Evolutionary conservation across 2,888 invertebrate species (phyloP), one percentile per base, ranked within the genome.

Genomic region (Dryadula phaetusa): DNA sequence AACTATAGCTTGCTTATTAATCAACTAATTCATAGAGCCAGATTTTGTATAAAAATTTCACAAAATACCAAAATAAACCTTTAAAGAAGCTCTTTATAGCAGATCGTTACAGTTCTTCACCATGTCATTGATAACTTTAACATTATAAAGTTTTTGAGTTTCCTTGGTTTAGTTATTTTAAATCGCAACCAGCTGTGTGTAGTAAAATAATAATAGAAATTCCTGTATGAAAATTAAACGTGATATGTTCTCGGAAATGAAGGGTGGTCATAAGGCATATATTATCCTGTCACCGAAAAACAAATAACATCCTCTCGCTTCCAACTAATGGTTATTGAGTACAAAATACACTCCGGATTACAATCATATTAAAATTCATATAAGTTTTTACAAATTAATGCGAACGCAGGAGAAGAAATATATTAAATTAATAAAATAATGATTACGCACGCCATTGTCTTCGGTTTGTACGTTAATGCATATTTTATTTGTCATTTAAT

Each of bases 201-300:
- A 7, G 37, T 37, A 12, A 12, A 37, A 37, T 37, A 37, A 37
- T 37, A 37, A 37, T 5, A 12, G 47, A n/a, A 47, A 47, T 22
- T 12, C 14, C 46, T 20, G 18, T 20, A 47, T 20, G 47, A 47
- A 14, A 47, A 47, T 2, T 20, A 22, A 22, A 47, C 20, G 20
- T 14, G 12, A 4, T 6, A 8, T 14, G 47, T 14, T 14, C 0
- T 47, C 47, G 47, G 22, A 47, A 22, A 47, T 47, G 22, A 47
- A 46, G 22, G 47, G 47, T 22, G 22, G 22, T 22, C 22, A 14
- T 5, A 47, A 22, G 20, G 14, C 47, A 47, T 47, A 0, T 47
- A 22, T 47, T 47, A 47, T 47, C 14, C 47, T 47, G 47, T 22
- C 37, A 3, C 37, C 37, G 12, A 47, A 14, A 47, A 47, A 47